These are phyloP conservation scores for Kryptolebias ocellatus DNA, from an alignment of 2,797 vertebrate genomes.

Conservation along the genomic window DNA sequence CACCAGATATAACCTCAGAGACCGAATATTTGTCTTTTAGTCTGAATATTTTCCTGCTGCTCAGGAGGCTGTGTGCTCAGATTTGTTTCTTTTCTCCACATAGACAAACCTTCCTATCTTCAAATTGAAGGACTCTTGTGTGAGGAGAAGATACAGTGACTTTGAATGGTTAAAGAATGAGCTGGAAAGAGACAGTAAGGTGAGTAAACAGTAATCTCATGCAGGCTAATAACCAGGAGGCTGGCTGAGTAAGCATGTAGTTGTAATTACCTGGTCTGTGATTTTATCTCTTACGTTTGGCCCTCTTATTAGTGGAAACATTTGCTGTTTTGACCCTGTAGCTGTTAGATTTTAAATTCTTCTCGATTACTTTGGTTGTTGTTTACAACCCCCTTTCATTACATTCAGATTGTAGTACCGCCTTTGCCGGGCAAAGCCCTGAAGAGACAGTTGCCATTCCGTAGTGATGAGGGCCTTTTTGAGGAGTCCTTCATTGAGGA, in stretches of 20 bases:
- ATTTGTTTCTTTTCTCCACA: slow-evolving; percentile 17
- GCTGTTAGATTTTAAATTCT: not conserved
- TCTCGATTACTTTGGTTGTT: not conserved
- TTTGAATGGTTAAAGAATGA: slow-evolving; percentile 99
- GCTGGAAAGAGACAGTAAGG: slow-evolving; percentile 98
- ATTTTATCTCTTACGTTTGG: too few species aligned
- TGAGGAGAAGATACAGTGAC: slow-evolving; percentile 97
- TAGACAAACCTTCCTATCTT: slow-evolving; percentile 99
- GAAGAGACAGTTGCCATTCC: slow-evolving; percentile 97
- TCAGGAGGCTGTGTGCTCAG: not conserved
- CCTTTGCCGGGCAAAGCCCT: slow-evolving; percentile 97
- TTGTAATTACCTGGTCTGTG: not conserved
- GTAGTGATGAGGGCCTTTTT: slow-evolving; percentile 96
- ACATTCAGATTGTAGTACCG: slow-evolving; percentile 94
- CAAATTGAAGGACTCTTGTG: slow-evolving; percentile 96
- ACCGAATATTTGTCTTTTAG: not conserved
- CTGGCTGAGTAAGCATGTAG: too few species aligned
- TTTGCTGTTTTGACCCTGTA: not conserved
- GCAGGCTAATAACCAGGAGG: fast-evolving
- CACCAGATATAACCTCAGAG: too few species aligned
- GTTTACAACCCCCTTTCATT: not conserved
- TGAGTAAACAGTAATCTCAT: slow-evolving; percentile 64
- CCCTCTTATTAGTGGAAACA: not conserved
- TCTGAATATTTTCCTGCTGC: not conserved
- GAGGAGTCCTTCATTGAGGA: slow-evolving; percentile 98